Base-by-base conservation (phyloP, 2,797 vertebrate species). In the Urosaurus nigricauda region DNA sequence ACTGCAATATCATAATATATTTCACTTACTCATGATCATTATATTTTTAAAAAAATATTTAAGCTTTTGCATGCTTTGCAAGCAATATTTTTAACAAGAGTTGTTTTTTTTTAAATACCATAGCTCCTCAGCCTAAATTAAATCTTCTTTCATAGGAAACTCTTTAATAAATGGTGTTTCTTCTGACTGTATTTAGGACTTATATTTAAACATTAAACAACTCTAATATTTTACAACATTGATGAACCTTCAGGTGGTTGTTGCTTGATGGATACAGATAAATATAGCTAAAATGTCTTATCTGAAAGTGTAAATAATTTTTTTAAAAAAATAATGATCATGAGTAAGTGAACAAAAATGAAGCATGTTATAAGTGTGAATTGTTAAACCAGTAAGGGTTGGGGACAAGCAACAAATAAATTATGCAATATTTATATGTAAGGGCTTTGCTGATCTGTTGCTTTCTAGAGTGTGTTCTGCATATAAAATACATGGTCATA, bases 401-500 rank as follows among this genome's bases (percentile, higher is more conserved):
- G 16, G 35, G 71, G 79, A 19, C 35, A 60, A 26, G 7, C 24
- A 63, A 75, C 17, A 53, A 75, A 65, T 60, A 56, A 75, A 53
- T 75, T 87, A 43, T 82, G 19, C 29, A 81, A 37, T 40, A 77
- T 43, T 73, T 80, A 16, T 19, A 73, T 73, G 40, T 73, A 51
- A 51, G 37, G 16, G 35, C 63, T 60, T 65, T 51, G 21, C 1
- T 89, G 53, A 29, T 65, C 40, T 85, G 24, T 85, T 65, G 78
- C 84, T 85, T 81, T 86, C 70, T 40, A 73, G 5, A 80, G 26
- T 68, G 29, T 4, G 16, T 84, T 71, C 19, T 51, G 32, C 51
- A 89, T 60, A 51, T 80, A 89, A 71, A 85, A 89, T 29, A 85
- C 12, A 71, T 85, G 21, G 26, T 85, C 24, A 21, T 24, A 47